Evolutionary conservation across 2,888 invertebrate species (phyloP).

Genomic region (Acrocyrtus sp.): DNA sequence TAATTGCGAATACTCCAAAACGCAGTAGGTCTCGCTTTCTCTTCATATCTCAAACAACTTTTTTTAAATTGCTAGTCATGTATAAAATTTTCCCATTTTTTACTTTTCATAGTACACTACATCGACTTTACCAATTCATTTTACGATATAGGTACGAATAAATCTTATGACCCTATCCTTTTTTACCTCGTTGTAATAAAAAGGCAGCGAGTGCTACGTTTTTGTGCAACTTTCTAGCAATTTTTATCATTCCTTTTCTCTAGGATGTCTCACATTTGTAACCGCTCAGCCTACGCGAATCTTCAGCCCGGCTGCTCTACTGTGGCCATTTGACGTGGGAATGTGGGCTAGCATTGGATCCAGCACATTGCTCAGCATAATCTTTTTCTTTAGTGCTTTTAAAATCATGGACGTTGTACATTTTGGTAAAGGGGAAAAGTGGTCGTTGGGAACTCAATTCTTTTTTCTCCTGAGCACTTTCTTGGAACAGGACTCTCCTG

Average conservation of each 20-base stretch:
- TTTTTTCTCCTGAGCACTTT: constrained; percentile 48
- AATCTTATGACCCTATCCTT: too few species aligned
- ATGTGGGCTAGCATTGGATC: constrained; percentile 46
- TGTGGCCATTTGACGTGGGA: constrained; percentile 44
- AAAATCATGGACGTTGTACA: constrained; percentile 19
- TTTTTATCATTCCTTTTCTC: constrained; percentile 12
- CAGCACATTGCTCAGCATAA: constrained; percentile 19
- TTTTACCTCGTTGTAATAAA: neutral
- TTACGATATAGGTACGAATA: constrained; percentile 32
- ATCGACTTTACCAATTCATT: constrained; percentile 48
- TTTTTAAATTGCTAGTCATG: constrained; percentile 19
- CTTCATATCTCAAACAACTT: too few species aligned
- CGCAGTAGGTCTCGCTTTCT: constrained; percentile 45
- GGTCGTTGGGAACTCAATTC: constrained; percentile 31
- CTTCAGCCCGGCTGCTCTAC: constrained; percentile 40
- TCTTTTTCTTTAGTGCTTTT: constrained; percentile 29
- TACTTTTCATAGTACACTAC: constrained; percentile 12
- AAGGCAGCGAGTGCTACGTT: neutral
- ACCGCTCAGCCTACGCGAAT: constrained; percentile 46
- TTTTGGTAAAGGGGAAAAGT: constrained; percentile 16
- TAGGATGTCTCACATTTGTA: constrained; percentile 54
- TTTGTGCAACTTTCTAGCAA: constrained; percentile 1
- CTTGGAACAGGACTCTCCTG: constrained; percentile 44
- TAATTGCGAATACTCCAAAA: constrained; percentile 49
- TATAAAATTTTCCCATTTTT: neutral